Evolutionary conservation across 2,888 invertebrate genomes (phyloP), one percentile per base, ranked within the genome.

Genomic region (Lepetodrilus schrolli): DNA sequence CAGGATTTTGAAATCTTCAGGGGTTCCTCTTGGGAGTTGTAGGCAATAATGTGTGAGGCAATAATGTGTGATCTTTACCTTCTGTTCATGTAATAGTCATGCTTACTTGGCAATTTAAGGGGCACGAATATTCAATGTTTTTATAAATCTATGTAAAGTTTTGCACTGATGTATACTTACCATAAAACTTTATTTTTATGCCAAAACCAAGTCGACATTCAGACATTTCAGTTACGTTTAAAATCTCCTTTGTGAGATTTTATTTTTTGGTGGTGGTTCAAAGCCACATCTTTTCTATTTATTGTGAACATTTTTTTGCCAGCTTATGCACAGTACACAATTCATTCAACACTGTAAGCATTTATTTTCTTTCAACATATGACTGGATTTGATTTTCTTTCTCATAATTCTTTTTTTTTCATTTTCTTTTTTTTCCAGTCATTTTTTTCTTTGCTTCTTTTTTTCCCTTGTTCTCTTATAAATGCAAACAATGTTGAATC

Each of bases 231-330:
- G 13, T 30, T 21, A 8, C 4, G 26, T 30, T 58, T 34, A 58
- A 58, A 26, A 17, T 58, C 34, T 30, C 30, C 30, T 58, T 58
- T 58, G 26, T 10, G 58, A 30, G 34, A 30, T 65, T 72, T 65
- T 37, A 48, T 58, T 68, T 68, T 51, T 75, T 73, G 49, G 76
- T 81, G 81, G 81, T 81, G 82, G 81, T 58, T 51, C 74, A 49
- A 51, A 58, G 68, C 81, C 82, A 82, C 82, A 82, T 82, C 83
- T 83, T 82, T 80, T 82, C 73, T n/a, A 49, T 38, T 38, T 49
- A 43, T 58, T 68, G 21, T 23, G 17, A 38, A 68, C 66, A 71
- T 49, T 21, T n/a, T 23, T 43, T 34, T 69, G 23, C 30, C 47
- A 23, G 48, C 23, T 3, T 43, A 43, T 69, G 69, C 48, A 43